A percentile compares a stretch with the other conserved stretches of the same genome.
Conservation (phyloP, 1,140 invertebrate genomes). For the Campoletis sonorensis region DNA sequence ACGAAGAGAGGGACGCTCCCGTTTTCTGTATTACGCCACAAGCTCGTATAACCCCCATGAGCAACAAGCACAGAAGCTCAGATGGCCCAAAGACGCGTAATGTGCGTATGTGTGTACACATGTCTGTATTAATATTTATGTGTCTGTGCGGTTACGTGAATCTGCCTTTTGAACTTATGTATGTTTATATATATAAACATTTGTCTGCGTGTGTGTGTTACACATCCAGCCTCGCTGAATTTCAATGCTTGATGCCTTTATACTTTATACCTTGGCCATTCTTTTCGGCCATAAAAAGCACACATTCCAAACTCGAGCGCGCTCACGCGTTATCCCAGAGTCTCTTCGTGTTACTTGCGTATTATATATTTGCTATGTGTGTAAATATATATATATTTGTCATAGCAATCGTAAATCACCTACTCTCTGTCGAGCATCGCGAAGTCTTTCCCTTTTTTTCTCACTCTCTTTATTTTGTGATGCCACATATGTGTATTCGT, state of each 20-base stretch:
- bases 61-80: not conserved
- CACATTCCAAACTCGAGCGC: slow-evolving; percentile 59
- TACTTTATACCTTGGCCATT: slow-evolving; percentile 60
- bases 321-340: slow-evolving; percentile 37
- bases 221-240: slow-evolving; percentile 62
- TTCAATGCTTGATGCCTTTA: slow-evolving; percentile 68
- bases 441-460: slow-evolving; percentile 37
- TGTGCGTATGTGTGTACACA: not conserved
- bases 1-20: not conserved
- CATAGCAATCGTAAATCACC: slow-evolving; percentile 62
- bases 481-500: not conserved
- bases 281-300: slow-evolving; percentile 66
- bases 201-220: not conserved
- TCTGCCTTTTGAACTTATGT: not conserved
- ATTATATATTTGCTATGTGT: slow-evolving; percentile 19
- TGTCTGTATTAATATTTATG: not conserved
- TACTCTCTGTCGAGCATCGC: slow-evolving; percentile 49
- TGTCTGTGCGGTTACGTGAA: not conserved
- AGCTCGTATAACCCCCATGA: not conserved
- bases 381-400: slow-evolving; percentile 51
- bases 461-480: slow-evolving; percentile 3
- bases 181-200: not conserved
- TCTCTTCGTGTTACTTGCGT: slow-evolving; percentile 16
- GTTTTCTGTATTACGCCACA: slow-evolving; percentile 39
- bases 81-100: not conserved